phyloP scores from a whole-genome alignment of 2,797 vertebrate species.

The Ciconia nigra region DNA sequence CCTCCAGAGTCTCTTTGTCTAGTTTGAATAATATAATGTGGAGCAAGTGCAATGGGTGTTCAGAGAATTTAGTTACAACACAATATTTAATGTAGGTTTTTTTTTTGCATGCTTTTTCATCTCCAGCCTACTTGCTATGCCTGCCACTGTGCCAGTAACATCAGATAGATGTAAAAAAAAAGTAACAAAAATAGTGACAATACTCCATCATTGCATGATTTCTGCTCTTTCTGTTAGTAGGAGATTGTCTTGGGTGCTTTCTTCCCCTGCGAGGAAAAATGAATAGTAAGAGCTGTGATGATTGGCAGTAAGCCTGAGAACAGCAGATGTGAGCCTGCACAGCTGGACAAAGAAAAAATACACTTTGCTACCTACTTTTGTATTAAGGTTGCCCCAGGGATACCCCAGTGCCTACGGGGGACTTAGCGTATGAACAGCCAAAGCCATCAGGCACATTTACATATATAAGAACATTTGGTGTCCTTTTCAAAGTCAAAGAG shows the following conservation, averaged over 20 bases:
- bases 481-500: not conserved
- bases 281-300: not conserved
- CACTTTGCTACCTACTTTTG: not conserved
- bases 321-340: not conserved
- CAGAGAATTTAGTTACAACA: not conserved
- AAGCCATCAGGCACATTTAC: not conserved
- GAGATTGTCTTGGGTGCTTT: not conserved
- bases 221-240: not conserved
- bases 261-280: not conserved
- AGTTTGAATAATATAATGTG: not conserved
- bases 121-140: not conserved
- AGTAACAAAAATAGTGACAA: not conserved
- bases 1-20: not conserved
- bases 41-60: not conserved
- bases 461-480: not conserved
- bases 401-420: not conserved
- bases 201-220: not conserved
- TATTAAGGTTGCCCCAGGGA: not conserved
- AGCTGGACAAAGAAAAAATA: not conserved
- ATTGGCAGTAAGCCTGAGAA: conserved; percentile 15
- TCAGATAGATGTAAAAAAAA: not conserved
- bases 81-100: not conserved
- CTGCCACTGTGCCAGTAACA: not conserved
- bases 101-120: not conserved
- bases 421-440: not conserved